Base-by-base conservation (phyloP, 2,113 vertebrate genomes). In the Phylloscopus whistleri region DNA sequence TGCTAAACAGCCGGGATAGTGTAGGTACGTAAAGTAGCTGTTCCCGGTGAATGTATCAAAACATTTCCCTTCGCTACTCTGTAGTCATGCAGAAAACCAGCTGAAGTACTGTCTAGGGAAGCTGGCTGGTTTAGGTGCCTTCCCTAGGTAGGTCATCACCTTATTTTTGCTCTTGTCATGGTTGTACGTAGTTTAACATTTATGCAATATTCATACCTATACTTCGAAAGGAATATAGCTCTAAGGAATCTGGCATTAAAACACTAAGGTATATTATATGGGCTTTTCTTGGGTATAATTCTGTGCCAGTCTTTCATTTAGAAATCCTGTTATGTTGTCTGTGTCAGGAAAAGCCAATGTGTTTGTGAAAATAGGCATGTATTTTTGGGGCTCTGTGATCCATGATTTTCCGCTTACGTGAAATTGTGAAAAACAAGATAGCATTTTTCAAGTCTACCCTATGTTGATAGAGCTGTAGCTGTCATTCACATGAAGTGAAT, bases 1-100 rank as follows among this genome's bases (percentile, higher is more conserved):
- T 31, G 4, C 37, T 23, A 5, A 46, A 23, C 52, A 21, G 41
- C 19, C 0, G 2, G 11, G 18, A 2, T 6, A 7, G 37, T 6
- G 39, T 39, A 6, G 1, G 16, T 21, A 6, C 1, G 8, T 15
- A 62, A 13, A 19, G 22, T 4, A 59, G 58, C 53, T 31, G 0
- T 18, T 75, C 11, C 6, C 18, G 10, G 49, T 12, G 21, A 19
- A 62, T 4, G 3, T 11, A 18, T 10, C 19, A 6, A 44, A 44
- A 21, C 23, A 1, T 14, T 41, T 35, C 22, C 11, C 2, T 37
- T 63, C 31, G 14, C 43, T 49, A 0, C 11, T 3, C 7, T 10
- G 10, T 11, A 66, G 70, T 41, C 44, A 4, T 13, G 46, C 8
- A 13, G 19, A 91, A 80, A 33, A 3, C 0, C 28, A 10, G 20